phyloP scores from a whole-genome alignment of 1,140 invertebrate species.

The Brachionus rubens region DNA sequence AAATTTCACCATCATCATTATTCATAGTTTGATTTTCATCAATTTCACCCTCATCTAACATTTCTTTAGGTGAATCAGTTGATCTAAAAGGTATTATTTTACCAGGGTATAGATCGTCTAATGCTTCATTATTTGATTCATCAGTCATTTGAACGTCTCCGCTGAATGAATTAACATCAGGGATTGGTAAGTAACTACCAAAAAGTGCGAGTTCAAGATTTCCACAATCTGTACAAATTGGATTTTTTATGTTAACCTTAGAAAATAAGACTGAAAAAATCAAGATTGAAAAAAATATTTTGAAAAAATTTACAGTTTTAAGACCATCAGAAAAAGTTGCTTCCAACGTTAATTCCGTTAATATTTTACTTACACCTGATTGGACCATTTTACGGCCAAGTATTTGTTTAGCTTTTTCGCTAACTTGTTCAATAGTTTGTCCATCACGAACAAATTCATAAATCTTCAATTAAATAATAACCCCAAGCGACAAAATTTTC shows the following conservation, averaged over 20 bases:
- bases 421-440: slow-evolving; percentile 52
- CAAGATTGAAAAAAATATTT: neutral
- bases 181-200: slow-evolving; percentile 59
- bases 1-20: slow-evolving; percentile 48
- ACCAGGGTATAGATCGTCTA: slow-evolving; percentile 12
- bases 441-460: slow-evolving; percentile 58
- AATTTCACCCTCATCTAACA: slow-evolving; percentile 24
- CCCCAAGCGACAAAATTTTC: too few species aligned
- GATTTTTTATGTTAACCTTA: slow-evolving; percentile 53
- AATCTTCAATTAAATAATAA: too few species aligned
- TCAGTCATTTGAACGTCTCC: slow-evolving; percentile 48
- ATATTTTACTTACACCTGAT: slow-evolving; percentile 55
- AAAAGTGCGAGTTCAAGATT: slow-evolving; percentile 56
- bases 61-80: neutral
- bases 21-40: slow-evolving; percentile 36
- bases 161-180: slow-evolving; percentile 31
- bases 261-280: neutral
- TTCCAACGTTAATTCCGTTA: slow-evolving; percentile 56
- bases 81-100: neutral
- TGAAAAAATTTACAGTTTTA: slow-evolving; percentile 53
- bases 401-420: slow-evolving; percentile 54
- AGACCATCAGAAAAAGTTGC: slow-evolving; percentile 60
- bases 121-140: neutral
- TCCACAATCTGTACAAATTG: slow-evolving; percentile 54
- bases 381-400: slow-evolving; percentile 56